These are phyloP conservation scores for Hypomecis punctinalis DNA, from an alignment of 2,888 invertebrate species.

Conservation along the genomic window DNA sequence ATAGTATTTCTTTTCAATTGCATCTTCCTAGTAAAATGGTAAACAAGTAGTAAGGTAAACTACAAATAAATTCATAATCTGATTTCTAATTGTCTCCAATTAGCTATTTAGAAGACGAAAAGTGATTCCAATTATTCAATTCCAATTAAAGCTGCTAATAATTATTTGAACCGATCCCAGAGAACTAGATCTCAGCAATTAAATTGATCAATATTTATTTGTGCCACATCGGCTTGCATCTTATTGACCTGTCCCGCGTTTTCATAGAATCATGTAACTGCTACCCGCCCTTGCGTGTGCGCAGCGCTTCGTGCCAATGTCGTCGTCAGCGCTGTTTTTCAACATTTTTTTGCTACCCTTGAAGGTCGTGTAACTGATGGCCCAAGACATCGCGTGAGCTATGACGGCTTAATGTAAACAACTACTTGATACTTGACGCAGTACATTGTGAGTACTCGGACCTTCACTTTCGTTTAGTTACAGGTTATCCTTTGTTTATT, in stretches of 20 bases:
- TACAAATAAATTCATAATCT: background rate
- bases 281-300: constrained; percentile 78
- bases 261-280: constrained; percentile 49
- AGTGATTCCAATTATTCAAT: constrained; percentile 3
- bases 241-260: constrained; percentile 44
- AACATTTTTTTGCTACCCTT: constrained; percentile 71
- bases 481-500: constrained; percentile 25
- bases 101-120: background rate
- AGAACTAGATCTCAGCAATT: constrained; percentile 36
- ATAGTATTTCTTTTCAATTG: background rate
- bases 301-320: constrained; percentile 78
- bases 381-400: constrained; percentile 71
- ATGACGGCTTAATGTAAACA: constrained; percentile 62
- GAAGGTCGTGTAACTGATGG: constrained; percentile 75
- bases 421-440: constrained; percentile 35
- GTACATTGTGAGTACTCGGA: constrained; percentile 30
- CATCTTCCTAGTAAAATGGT: background rate
- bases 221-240: constrained; percentile 33
- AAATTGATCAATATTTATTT: constrained; percentile 32
- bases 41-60: background rate
- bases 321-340: constrained; percentile 65
- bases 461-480: constrained; percentile 35
- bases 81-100: background rate
- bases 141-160: constrained; percentile 12
- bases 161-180: constrained; percentile 21